phyloP scores from a whole-genome alignment of 2,797 vertebrate species.

The Acrossocheilus fasciatus region DNA sequence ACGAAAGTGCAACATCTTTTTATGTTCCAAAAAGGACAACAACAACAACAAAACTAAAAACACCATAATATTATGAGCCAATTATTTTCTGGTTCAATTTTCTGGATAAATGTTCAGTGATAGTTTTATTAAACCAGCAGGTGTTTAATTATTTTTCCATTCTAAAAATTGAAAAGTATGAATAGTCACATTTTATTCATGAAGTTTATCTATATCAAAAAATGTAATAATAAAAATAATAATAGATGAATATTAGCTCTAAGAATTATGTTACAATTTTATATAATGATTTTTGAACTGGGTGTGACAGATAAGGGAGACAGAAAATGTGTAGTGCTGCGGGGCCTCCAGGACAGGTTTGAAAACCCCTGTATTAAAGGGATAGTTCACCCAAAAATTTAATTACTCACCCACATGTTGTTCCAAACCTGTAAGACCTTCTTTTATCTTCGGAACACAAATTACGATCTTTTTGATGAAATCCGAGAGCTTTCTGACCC shows the following conservation, averaged over 20 bases:
- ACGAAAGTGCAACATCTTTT: neutral
- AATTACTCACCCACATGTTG: too few species aligned
- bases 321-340: neutral
- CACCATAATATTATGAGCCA: neutral
- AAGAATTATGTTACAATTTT: too few species aligned
- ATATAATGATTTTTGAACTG: too few species aligned
- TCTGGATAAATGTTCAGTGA: neutral
- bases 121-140: neutral
- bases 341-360: neutral
- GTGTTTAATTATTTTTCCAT: neutral
- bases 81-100: neutral
- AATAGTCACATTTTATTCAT: neutral
- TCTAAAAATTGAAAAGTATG: neutral
- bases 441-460: too few species aligned
- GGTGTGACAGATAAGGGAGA: neutral
- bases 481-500: too few species aligned
- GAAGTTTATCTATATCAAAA: neutral
- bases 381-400: too few species aligned
- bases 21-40: neutral
- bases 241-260: neutral
- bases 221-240: neutral
- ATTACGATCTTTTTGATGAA: too few species aligned
- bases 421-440: too few species aligned
- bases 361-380: neutral
- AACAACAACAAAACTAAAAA: neutral